Percentiles rank a stretch among this genome's conserved stretches.
These are phyloP conservation scores for Sarcophilus harrisii DNA, from an alignment of 2,797 vertebrate species.

Conservation along the genomic window DNA sequence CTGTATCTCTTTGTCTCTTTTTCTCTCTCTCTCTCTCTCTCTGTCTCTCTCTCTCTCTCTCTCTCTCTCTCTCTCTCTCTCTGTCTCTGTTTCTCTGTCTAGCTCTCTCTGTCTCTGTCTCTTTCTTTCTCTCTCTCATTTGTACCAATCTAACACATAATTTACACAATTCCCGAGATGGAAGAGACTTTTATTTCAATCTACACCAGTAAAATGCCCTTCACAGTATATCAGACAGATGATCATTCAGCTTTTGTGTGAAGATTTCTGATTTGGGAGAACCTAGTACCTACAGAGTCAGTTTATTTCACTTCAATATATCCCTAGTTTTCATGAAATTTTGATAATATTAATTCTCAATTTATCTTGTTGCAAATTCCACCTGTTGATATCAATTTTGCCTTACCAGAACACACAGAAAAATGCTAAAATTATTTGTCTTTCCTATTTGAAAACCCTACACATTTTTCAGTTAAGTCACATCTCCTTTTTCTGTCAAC, in stretches of 20 bases:
- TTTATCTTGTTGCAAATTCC: not conserved
- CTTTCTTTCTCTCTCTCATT: no score
- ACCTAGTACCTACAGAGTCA: not conserved
- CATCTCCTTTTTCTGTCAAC: not conserved
- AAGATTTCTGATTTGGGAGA: not conserved
- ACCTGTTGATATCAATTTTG: not conserved
- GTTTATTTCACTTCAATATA: not conserved
- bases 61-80: no score
- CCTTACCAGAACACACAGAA: not conserved
- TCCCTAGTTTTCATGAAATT: not conserved
- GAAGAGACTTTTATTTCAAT: not conserved
- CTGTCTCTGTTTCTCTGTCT: no score
- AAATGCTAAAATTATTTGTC: not conserved
- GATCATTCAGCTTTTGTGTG: not conserved
- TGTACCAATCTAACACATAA: not conserved
- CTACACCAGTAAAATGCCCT: not conserved
- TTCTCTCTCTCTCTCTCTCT: not conserved
- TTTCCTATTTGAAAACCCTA: not conserved
- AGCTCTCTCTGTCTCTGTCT: no score
- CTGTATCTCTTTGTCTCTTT: no score
- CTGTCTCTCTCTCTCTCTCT: no score
- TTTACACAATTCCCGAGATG: not conserved
- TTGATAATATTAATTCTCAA: not conserved
- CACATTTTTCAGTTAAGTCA: not conserved
- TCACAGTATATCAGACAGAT: not conserved